phyloP scores from a whole-genome alignment of 2,113 vertebrate species.

The Myodes glareolus region DNA sequence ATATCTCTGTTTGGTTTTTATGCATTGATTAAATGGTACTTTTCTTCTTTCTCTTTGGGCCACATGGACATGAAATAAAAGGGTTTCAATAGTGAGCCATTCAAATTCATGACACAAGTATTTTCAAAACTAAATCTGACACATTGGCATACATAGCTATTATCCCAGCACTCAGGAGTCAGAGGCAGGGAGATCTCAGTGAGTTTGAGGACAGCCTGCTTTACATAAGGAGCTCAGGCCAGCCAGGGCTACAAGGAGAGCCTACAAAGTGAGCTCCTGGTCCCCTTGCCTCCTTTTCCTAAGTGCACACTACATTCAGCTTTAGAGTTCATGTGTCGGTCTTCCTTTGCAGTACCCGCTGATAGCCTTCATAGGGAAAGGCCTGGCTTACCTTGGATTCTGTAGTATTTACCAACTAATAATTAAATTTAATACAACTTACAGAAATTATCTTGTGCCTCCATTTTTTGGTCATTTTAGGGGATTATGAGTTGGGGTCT shows the following conservation, averaged over 20 bases:
- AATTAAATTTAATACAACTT: background rate
- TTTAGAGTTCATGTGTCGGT: background rate
- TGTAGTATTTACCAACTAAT: background rate
- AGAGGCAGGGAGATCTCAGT: background rate
- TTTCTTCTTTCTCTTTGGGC: constrained; percentile 4
- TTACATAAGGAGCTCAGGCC: background rate
- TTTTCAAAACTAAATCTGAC: background rate
- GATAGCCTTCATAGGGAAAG: background rate
- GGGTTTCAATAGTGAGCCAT: background rate
- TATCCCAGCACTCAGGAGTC: background rate
- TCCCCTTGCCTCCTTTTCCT: background rate
- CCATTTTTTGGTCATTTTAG: background rate
- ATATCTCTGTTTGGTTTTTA: background rate
- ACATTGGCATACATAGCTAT: background rate
- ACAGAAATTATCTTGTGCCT: background rate
- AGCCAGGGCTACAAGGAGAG: background rate
- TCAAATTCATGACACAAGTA: background rate
- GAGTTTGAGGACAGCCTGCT: background rate
- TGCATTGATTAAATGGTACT: background rate
- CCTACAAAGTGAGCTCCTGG: background rate
- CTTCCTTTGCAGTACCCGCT: background rate
- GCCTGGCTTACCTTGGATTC: background rate
- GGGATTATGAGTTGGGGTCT: background rate
- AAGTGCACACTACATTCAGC: background rate
- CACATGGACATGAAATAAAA: background rate